Percentiles rank a stretch among this genome's conserved stretches.
These are phyloP conservation scores for Gibbula magus DNA, from an alignment of 2,888 invertebrate species.

Conservation along the genomic window DNA sequence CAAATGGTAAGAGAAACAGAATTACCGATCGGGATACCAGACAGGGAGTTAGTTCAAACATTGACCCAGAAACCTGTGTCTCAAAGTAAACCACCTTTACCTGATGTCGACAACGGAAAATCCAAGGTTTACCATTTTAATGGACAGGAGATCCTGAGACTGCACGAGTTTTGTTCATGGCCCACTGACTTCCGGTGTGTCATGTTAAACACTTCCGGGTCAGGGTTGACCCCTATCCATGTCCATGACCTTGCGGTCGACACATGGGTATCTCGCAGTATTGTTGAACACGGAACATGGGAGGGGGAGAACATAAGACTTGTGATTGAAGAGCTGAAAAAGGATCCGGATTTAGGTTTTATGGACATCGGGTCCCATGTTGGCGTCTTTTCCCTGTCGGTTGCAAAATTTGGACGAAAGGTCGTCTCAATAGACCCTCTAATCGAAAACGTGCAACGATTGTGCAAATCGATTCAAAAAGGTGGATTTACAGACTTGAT, in stretches of 20 bases:
- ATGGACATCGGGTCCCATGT: slow-evolving; percentile 19
- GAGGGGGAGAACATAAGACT: not conserved
- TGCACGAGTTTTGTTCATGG: slow-evolving; percentile 14
- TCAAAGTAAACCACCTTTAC: too few species aligned
- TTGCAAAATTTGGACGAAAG: slow-evolving; percentile 30
- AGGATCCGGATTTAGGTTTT: slow-evolving; percentile 21
- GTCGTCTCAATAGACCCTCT: slow-evolving; percentile 31
- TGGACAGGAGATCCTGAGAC: not conserved
- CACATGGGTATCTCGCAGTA: not conserved
- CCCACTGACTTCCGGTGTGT: not conserved
- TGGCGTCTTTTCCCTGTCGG: slow-evolving; percentile 28
- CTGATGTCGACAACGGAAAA: not conserved
- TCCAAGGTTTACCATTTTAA: not conserved
- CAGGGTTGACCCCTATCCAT: not conserved
- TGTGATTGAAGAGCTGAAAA: not conserved
- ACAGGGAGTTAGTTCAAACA: too few species aligned
- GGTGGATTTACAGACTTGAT: slow-evolving; percentile 26
- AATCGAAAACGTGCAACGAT: slow-evolving; percentile 25
- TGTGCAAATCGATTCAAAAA: slow-evolving; percentile 28
- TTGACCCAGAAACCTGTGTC: too few species aligned
- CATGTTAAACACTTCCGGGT: not conserved
- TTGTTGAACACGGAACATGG: not conserved
- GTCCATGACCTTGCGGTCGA: slow-evolving; percentile 1
- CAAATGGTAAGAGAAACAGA: too few species aligned
- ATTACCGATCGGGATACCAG: too few species aligned